Evolutionary conservation across 2,797 vertebrate species (phyloP).

Genomic region (Muraenolepis orangiensis): DNA sequence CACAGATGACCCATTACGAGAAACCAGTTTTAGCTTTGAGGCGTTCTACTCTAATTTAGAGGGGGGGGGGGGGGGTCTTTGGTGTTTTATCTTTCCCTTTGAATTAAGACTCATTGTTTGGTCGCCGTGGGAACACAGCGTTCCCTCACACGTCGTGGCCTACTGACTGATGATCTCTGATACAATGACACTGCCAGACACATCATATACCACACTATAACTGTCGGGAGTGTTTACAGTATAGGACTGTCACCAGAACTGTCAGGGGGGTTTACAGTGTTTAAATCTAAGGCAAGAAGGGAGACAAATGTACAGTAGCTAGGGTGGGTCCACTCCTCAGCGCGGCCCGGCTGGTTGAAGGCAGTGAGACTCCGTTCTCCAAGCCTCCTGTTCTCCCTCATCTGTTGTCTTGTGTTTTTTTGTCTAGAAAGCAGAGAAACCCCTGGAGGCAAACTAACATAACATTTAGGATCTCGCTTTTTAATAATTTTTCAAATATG

Average conservation of each 20-base stretch:
- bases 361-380: neutral
- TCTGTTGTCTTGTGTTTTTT: neutral
- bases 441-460: neutral
- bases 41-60: conserved; percentile 68
- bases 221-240: conserved; percentile 1
- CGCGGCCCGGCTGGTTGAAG: neutral
- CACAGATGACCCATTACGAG: conserved; percentile 67
- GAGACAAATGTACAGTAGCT: neutral
- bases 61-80: conserved; percentile 51
- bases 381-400: neutral
- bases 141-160: conserved; percentile 32
- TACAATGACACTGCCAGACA: conserved; percentile 19
- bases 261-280: neutral
- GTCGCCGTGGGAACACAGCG: conserved; percentile 42
- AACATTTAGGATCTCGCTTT: neutral
- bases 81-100: conserved; percentile 56
- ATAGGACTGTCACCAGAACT: conserved; percentile 24
- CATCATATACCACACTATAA: conserved; percentile 24
- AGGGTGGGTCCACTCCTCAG: neutral
- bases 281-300: neutral
- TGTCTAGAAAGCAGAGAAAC: neutral
- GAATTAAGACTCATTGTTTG: conserved; percentile 64
- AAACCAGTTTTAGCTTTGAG: conserved; percentile 62
- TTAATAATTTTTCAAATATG: neutral
- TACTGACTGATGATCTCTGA: conserved; percentile 33